Evolutionary conservation across 2,888 invertebrate species (phyloP).

Genomic region (Cephus sareptanus): DNA sequence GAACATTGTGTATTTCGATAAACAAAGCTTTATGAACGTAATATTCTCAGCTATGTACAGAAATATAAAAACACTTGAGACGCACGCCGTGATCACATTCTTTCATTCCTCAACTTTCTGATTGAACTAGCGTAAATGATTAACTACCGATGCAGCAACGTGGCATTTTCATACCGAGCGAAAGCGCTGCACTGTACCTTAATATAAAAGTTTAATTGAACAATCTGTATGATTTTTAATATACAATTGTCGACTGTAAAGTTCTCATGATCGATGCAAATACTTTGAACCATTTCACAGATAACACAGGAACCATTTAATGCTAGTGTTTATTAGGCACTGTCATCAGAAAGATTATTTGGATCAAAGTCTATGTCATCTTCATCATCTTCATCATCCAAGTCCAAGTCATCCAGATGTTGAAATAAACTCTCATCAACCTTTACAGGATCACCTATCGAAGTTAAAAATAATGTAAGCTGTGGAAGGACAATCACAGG

Average conservation of each 20-base stretch:
- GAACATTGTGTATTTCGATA: slow-evolving; percentile 37
- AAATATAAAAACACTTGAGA: slow-evolving; percentile 14
- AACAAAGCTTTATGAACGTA: slow-evolving; percentile 53
- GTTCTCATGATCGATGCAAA: not conserved
- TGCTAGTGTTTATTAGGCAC: slow-evolving; percentile 41
- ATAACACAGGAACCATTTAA: not conserved
- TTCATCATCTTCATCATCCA: slow-evolving; percentile 75
- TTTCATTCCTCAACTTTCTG: not conserved
- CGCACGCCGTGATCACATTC: not conserved
- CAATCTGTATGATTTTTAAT: not conserved
- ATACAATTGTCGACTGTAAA: not conserved
- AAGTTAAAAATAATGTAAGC: slow-evolving; percentile 21
- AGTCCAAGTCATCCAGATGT: slow-evolving; percentile 85
- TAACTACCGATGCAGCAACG: not conserved
- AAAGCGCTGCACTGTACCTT: not conserved
- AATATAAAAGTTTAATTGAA: not conserved
- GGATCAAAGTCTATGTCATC: slow-evolving; percentile 74
- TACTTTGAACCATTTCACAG: not conserved
- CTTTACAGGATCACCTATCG: slow-evolving; percentile 82
- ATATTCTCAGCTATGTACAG: slow-evolving; percentile 24
- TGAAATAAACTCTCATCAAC: slow-evolving; percentile 95
- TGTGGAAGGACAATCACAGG: not conserved
- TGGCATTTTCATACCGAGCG: not conserved
- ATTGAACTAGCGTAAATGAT: not conserved
- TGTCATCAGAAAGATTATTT: slow-evolving; percentile 51